Evolutionary conservation across 1,140 invertebrate species (phyloP), one percentile per base, ranked within the genome.

Genomic region (Sitophilus oryzae): DNA sequence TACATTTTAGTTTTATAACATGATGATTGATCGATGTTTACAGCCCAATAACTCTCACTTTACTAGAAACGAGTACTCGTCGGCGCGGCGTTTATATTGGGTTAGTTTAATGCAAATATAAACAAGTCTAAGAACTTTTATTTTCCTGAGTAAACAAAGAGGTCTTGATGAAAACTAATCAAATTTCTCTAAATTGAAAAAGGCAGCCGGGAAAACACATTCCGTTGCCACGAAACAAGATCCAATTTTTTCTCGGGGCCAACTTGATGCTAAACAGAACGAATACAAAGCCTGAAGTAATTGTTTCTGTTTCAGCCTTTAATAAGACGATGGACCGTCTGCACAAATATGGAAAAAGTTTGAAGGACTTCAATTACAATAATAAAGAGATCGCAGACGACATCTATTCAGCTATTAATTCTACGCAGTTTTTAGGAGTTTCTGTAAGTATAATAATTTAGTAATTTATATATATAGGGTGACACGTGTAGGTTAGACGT

Each of bases 301-400:
- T 50, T 50, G 4, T 16, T 44, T 16, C 3, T 36, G 10, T 64
- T 64, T 43, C 44, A 64, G 96, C 96, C 11, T 91, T 99, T 59
- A 98, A 99, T 73, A 94, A 93, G 72, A 95, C 94, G 3, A 94
- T 95, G 85, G 84, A 89, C 59, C 82, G 85, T 44, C 74, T 96
- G 18, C 80, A 82, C 54, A 84, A 84, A 62, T 80, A 83, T 43
- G 88, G 89, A 3, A 80, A 81, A 61, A 90, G 84, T 47, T 74
- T 99, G 49, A 95, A 96, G 65, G 89, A 97, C 71, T 99, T 99
- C 72, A 92, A 91, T n/a, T 99, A 99, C 72, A 91, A 86, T 5
- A 91, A 98, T 72, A 91, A 91, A 66, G 85, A 92, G 66, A 96
- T 96, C 38, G 92, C 90, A 1, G 85, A 93, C 69, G 90, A 94